Base-by-base conservation (phyloP, 2,113 vertebrate genomes). In the Cavia porcellus region DNA sequence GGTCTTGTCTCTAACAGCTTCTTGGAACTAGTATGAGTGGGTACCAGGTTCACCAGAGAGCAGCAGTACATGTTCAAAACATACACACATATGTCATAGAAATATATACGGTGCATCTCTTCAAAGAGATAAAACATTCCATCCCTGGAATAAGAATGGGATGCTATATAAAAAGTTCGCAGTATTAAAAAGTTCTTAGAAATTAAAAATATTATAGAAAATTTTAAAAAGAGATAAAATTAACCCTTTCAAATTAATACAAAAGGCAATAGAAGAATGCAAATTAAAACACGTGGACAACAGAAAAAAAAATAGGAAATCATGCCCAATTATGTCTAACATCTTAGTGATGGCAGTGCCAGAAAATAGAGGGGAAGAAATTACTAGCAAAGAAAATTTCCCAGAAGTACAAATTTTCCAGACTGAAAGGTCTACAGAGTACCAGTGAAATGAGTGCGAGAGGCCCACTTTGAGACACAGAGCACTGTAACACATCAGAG, bases 241-340 rank as follows among this genome's bases (percentile, higher is more conserved):
- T 8, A 91, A 61, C 19, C 8, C n/a, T 95, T 91, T 81, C 45
- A 84, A 95, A 83, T 86, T 95, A 86, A 88, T 84, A 86, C 86
- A 91, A 92, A 94, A 95, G 86, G 38, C 47, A 7, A 30, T 32
- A 30, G 90, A 89, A 96, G 92, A 89, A 50, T 75, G 75, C 45
- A 86, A 92, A 86, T 85, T 94, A 86, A 84, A 91, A 90, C 79
- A 86, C 13, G 86, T 52, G 12, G 74, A 64, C 92, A 90, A 92
- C 17, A 91, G 42, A 30, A 85, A 84, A 87, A 87, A 42, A 79
- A 86, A 85, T 61, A 68, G n/a, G 30, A 68, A 35, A 84, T 20
- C 32, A 75, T 45, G 72, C 11, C 38, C 22, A 12, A 32, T 50
- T 79, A 45, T 55, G 8, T 68, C 7, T 62, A 87, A 90, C 3